Base-by-base conservation (phyloP, 1,140 invertebrate species). In the Hylaeus volcanicus region DNA sequence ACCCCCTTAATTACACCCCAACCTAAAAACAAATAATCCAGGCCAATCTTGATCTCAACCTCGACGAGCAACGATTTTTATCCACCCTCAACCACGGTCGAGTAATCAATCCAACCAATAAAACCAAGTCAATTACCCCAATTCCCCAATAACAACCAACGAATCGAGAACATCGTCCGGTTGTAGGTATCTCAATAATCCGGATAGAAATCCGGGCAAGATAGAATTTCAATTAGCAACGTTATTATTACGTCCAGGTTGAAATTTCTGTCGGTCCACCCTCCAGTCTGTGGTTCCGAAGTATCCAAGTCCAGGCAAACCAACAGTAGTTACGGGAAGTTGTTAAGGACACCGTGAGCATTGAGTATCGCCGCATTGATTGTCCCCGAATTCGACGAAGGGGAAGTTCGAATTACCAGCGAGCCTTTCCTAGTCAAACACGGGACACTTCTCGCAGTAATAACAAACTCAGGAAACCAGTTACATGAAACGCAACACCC, bases 271-370 rank as follows among this genome's bases (percentile, higher is more conserved):
- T 26, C 8, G 0, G 3, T 6, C 39, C 37, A 61, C 60, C 15
- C 26, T n/a, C n/a, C 0, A 39, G 39, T 55, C 71, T 56, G 77
- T 63, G 77, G 77, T 79, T 51, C 26, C 71, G 61, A 79, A 74
- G 70, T 74, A 71, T 79, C 77, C 61, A 74, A 79, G 61, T 79
- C 61, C 39, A 26, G 5, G 71, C 77, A 56, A 79, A 79, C 77
- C 53, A 45, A 15, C 41, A 9, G 68, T 63, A 78, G 76, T 78
- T 78, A 63, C 68, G 45, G 4, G 66, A 63, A 79, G 70, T 60
- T 79, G 77, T 79, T 73, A 79, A 79, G 70, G 77, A 79, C 61
- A 79, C 77, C 61, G 70, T 79, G 77, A 79, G 58, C 70, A 65
- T 51, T 65, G 51, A 74, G 77, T 65, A 73, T 74, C 70, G 45